These are phyloP conservation scores for Cryptotis parvus DNA, from an alignment of 2,113 vertebrate species.

Conservation along the genomic window DNA sequence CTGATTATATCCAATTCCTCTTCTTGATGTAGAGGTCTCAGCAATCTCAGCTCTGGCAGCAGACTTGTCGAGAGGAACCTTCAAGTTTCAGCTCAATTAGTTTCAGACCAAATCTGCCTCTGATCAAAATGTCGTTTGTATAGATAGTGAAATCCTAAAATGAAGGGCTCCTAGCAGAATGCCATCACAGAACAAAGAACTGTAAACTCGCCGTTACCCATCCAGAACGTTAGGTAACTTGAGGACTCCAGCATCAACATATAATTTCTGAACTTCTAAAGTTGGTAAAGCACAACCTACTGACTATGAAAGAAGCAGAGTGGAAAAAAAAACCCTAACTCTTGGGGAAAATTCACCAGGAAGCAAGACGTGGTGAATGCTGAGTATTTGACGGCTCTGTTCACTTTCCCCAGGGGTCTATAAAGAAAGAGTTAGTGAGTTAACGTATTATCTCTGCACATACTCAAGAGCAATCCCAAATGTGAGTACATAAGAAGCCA, in stretches of 20 bases:
- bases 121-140: background rate
- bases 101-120: background rate
- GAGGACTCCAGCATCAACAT: background rate
- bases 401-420: background rate
- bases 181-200: background rate
- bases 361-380: background rate
- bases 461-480: background rate
- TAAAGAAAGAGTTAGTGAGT: background rate
- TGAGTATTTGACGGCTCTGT: background rate
- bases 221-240: background rate
- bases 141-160: background rate
- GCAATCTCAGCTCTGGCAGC: background rate
- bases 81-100: background rate
- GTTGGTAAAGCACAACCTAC: background rate
- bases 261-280: constrained; percentile 7
- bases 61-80: background rate
- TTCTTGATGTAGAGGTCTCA: background rate
- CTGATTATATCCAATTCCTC: background rate
- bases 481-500: background rate
- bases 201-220: background rate
- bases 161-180: background rate
- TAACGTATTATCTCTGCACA: background rate
- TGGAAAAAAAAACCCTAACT: background rate
- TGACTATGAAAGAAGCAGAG: background rate
- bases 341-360: background rate